A percentile compares a stretch with the other conserved stretches of the same genome.
Evolutionary conservation across 1,140 invertebrate species (phyloP).

Genomic region (Matsumurasca onukii): DNA sequence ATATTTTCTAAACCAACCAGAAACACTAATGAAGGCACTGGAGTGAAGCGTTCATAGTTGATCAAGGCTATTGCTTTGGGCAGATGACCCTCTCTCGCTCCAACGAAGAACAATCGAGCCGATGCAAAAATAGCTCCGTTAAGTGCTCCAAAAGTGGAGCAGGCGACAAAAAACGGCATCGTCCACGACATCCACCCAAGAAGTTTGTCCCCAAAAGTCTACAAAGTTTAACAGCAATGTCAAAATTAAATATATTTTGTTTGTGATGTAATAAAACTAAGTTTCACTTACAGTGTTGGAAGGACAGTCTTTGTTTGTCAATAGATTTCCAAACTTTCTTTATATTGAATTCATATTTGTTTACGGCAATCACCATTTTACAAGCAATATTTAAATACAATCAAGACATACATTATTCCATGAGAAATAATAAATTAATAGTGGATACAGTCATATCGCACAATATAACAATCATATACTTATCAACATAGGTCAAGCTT

Average conservation of each 20-base stretch:
- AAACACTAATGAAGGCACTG: slow-evolving; percentile 87
- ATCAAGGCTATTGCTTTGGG: slow-evolving; percentile 86
- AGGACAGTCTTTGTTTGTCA: no score
- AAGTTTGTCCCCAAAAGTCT: slow-evolving; percentile 81
- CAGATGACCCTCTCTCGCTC: slow-evolving; percentile 87
- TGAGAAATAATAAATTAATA: no score
- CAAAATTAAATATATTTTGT: not conserved
- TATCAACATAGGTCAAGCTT: no score
- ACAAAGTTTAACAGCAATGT: slow-evolving; percentile 33
- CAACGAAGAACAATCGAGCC: slow-evolving; percentile 86
- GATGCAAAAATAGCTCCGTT: slow-evolving; percentile 89
- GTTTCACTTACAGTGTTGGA: no score
- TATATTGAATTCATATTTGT: no score
- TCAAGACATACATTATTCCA: no score
- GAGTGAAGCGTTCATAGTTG: slow-evolving; percentile 81
- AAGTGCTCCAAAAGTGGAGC: slow-evolving; percentile 84
- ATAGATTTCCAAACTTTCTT: no score
- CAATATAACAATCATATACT: no score
- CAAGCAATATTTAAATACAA: no score
- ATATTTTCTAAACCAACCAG: slow-evolving; percentile 73
- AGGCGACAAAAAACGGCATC: slow-evolving; percentile 85
- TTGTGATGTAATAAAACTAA: not conserved
- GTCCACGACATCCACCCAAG: slow-evolving; percentile 77
- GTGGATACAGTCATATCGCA: no score
- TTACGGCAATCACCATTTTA: no score